Conservation (phyloP, 2,888 invertebrate genomes). For the Steinernema carpocapsae region DNA sequence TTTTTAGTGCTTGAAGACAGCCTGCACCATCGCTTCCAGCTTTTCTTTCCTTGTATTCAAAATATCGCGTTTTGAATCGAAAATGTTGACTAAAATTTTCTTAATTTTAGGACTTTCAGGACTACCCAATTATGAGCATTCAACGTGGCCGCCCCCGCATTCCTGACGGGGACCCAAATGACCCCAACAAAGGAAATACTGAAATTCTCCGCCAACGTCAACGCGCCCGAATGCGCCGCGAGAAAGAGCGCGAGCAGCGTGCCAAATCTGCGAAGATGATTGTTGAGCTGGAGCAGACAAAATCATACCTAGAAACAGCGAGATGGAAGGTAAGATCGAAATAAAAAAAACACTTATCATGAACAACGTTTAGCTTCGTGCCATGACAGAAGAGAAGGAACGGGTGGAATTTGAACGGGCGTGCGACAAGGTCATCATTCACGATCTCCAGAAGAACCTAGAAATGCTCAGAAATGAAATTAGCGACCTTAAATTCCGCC, state of each 20-base stretch:
- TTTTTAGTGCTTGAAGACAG: background rate
- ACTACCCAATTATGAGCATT: too few relatives aligned
- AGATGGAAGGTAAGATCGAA: too few relatives aligned
- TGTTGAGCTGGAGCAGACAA: background rate
- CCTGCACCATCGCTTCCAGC: background rate
- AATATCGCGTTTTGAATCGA: background rate
- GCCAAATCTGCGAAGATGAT: background rate
- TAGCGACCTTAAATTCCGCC: background rate
- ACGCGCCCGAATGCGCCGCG: background rate
- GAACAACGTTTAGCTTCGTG: background rate
- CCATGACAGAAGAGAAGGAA: background rate
- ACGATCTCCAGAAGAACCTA: background rate
- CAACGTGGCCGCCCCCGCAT: conserved; percentile 2
- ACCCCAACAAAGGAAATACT: background rate
- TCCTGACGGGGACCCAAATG: background rate
- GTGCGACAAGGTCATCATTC: background rate
- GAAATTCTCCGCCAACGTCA: conserved; percentile 28
- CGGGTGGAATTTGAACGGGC: conserved; percentile 4
- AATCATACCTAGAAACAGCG: background rate
- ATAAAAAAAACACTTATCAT: too few relatives aligned
- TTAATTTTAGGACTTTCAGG: too few relatives aligned
- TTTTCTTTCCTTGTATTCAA: background rate
- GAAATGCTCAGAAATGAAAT: too few relatives aligned
- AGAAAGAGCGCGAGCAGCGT: conserved; percentile 23
- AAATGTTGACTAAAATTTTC: background rate